These are phyloP conservation scores for Chaitophorus viminalis DNA, from an alignment of 2,888 invertebrate species.

Conservation along the genomic window DNA sequence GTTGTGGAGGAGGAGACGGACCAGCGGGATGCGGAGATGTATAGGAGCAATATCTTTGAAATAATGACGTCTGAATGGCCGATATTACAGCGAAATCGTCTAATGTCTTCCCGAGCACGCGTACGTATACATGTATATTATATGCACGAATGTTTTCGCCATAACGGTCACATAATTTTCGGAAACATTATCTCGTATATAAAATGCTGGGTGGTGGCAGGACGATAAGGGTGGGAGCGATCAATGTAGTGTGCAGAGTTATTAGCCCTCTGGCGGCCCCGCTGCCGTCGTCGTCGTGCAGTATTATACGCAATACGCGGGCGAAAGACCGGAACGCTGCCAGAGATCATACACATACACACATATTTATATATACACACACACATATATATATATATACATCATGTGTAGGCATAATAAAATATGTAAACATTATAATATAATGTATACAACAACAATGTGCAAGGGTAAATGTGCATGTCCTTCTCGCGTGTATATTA, in stretches of 20 bases:
- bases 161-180: constrained; percentile 58
- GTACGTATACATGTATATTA: background rate
- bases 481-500: background rate
- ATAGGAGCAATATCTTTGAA: constrained; percentile 44
- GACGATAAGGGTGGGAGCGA: background rate
- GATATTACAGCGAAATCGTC: constrained; percentile 25
- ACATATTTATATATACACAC: background rate
- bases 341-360: constrained; percentile 26
- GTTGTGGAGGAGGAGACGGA: background rate
- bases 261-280: constrained; percentile 23
- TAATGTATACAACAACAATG: constrained; percentile 2
- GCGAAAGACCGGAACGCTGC: constrained; percentile 37
- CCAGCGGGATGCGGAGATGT: background rate
- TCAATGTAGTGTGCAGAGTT: constrained; percentile 50
- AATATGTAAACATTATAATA: constrained; percentile 41
- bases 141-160: constrained; percentile 13
- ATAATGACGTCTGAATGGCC: constrained; percentile 54
- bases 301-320: background rate
- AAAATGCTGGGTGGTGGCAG: background rate
- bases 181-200: constrained; percentile 48
- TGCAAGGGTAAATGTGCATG: background rate
- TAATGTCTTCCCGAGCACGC: constrained; percentile 1
- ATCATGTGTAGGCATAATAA: background rate
- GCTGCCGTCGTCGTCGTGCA: background rate
- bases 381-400: background rate